Percentiles rank a stretch among this genome's conserved stretches.
Evolutionary conservation across 2,888 invertebrate genomes (phyloP).

Genomic region (Carpatolechia fugitivella): DNA sequence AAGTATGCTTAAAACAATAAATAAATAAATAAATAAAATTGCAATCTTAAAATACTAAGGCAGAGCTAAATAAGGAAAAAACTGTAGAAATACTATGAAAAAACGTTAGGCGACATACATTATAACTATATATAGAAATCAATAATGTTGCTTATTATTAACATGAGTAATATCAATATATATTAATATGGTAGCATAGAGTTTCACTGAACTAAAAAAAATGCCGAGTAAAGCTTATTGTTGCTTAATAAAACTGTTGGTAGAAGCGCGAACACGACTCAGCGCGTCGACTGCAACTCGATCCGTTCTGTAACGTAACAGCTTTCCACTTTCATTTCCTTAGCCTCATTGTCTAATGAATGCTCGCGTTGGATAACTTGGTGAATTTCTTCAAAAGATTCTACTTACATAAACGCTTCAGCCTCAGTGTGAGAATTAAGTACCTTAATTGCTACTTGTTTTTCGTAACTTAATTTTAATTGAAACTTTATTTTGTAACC

Average conservation of each 20-base stretch:
- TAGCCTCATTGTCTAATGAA: constrained; percentile 71
- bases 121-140: background rate
- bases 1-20: no score
- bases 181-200: background rate
- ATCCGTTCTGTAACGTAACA: constrained; percentile 63
- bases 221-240: constrained; percentile 18
- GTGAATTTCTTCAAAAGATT: constrained; percentile 63
- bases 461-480: constrained; percentile 50
- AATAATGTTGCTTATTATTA: background rate
- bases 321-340: constrained; percentile 75
- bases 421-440: constrained; percentile 63
- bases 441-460: constrained; percentile 60
- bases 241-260: constrained; percentile 19
- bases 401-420: constrained; percentile 59
- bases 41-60: no score
- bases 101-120: background rate
- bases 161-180: no score
- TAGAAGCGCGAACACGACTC: constrained; percentile 39
- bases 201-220: background rate
- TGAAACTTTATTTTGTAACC: constrained; percentile 57
- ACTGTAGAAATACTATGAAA: background rate
- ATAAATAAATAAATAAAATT: no score
- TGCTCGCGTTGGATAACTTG: constrained; percentile 66
- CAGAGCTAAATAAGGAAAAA: background rate
- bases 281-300: constrained; percentile 33